Base-by-base conservation (phyloP, 2,888 invertebrate genomes). In the Spicauda simplicius region DNA sequence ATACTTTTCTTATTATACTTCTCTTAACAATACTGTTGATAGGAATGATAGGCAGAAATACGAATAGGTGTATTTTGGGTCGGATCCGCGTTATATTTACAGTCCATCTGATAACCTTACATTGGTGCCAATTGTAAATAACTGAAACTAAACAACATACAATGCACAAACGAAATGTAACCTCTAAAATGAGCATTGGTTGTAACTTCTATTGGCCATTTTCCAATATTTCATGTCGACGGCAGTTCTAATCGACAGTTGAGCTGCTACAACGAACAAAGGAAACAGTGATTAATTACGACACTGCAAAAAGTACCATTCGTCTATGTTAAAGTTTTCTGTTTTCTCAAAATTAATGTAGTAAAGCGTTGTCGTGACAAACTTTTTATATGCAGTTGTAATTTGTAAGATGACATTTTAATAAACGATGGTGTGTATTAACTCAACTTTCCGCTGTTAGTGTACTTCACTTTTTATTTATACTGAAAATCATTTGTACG, bases 201-300 rank as follows among this genome's bases (percentile, higher is more conserved):
- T 72, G 70, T 69, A 71, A 63, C 72, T 70, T 61, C 70, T 69
- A 74, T 71, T 74, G 73, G 75, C 70, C 70, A 70, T 57, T 69
- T 69, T 73, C 75, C 75, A 74, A 73, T 72, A 72, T 72, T 74
- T 73, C 70, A 68, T 68, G 67, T 71, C 68, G 64, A 63, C 69
- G 72, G 72, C 72, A 72, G 71, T 71, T 72, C 71, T 73, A 75
- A 75, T 75, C 74, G 72, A 69, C 69, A 73, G 64, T 69, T 74
- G 66, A 53, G 53, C 67, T 68, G 69, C 69, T 65, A 64, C 70
- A 16, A 20, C 20, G 16, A 72, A 70, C 69, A 70, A 68, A 70
- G 72, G 61, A 72, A 70, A 58, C 64, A 70, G 71, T 75, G 71
- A 73, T 75, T 75, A 74, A 71, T 64, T 66, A 48, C 55, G 41